Evolutionary conservation across 2,888 invertebrate species (phyloP), one percentile per base, ranked within the genome.

Genomic region (Sinopyrophorus schimmeli): DNA sequence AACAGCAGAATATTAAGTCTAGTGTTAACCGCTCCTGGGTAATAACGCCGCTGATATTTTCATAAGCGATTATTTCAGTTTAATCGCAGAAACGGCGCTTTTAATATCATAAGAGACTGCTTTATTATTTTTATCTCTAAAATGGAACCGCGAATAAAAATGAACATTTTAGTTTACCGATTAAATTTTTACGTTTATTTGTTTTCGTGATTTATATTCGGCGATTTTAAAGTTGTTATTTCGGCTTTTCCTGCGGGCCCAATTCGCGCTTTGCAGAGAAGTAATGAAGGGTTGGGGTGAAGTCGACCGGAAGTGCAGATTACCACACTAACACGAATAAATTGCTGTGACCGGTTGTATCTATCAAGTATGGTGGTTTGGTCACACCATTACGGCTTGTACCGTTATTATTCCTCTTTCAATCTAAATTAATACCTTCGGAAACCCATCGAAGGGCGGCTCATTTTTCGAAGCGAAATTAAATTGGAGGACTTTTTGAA

Each of bases 111-210:
- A 67, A 65, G 65, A 65, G 67, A 66, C 65, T 65, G 67, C 65
- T 69, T 69, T 69, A 70, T 69, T 69, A 68, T 69, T 69, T 69
- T 70, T 68, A 69, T 69, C 69, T 63, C 56, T 40, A 56, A 55
- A 59, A 60, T 61, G 56, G 59, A 57, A 55, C 53, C 43, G 54
- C 53, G 59, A 61, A 64, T 65, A 66, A 64, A 67, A 66, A 64
- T 61, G 63, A 64, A 63, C 60, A 62, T 57, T 63, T 66, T 64
- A 61, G 60, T 60, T 61, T 54, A 49, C 62, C 57, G 63, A 65
- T 64, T 64, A 63, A 57, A 61, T 59, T 58, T 58, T 58, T 54
- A 55, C 57, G 54, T 63, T 62, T 63, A 61, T 60, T 59, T 59
- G 49, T 46, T 38, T 39, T 27, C 32, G 30, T 50, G 44, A 50